Base-by-base conservation (phyloP, 1,140 invertebrate genomes). In the Bicyclus anynana region DNA sequence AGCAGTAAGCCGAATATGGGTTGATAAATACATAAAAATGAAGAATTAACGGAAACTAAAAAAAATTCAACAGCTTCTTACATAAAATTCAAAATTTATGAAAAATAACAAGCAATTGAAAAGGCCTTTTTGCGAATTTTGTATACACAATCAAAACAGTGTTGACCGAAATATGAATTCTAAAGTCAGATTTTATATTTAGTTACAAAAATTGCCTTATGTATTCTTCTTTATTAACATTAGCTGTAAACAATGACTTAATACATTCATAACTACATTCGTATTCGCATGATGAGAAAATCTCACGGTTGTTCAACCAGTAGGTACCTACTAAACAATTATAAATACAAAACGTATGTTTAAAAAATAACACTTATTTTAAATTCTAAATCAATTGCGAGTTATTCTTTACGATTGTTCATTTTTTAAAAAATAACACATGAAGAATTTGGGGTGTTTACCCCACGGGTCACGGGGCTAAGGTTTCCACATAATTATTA, bases 351-450 rank as follows among this genome's bases (percentile, higher is more conserved):
- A 65, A 29, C 42, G 55, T 52, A 35, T 66, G 50, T 63, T 64
- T 67, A 59, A 67, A 62, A 62, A 76, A 54, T 63, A 71, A 56
- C 59, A 69, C 62, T 71, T 59, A 66, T 59, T 62, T 68, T 65
- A 69, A 72, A 69, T 53, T 72, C 65, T 54, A 73, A 74, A 72
- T 66, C 63, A 54, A 53, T 65, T 53, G 49, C 40, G 27, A 20
- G 20, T 65, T 67, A 62, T 67, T 57, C 59, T 59, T 63, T 29
- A 50, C 44, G 35, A 80, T 80, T 80, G 78, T 83, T 75, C 67
- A 67, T 72, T 79, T 80, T 70, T 72, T 46, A 82, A 78, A 69
- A 63, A 65, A 80, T 72, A 84, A 81, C 78, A 84, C 74, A 77
- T 75, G 80, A 35, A 50, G 58, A 53, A 54, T 29, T 65, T 72